Percentiles rank a stretch among this genome's conserved stretches.
Conservation (phyloP, 2,888 invertebrate species). For the Patella pellucida region DNA sequence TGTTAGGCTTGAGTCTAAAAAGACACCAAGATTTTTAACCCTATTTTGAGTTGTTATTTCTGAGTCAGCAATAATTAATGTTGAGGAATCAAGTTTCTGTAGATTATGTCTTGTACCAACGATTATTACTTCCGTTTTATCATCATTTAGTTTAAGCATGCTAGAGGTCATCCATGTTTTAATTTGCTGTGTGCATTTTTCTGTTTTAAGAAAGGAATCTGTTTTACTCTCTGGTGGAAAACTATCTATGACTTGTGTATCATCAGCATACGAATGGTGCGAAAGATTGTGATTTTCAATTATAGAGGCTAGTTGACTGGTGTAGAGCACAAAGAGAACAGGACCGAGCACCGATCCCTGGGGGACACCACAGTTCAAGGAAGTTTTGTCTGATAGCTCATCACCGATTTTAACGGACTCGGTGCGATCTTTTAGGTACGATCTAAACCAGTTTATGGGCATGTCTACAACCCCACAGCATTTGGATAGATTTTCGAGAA, state of each 20-base stretch:
- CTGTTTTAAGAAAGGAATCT: constrained; percentile 16
- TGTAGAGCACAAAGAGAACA: too few species aligned
- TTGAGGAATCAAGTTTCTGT: background rate
- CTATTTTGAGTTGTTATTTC: background rate
- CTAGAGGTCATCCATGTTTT: constrained; percentile 27
- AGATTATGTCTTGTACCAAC: background rate
- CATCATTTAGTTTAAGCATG: constrained; percentile 27
- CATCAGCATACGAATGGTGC: too few species aligned
- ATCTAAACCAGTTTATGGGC: too few species aligned
- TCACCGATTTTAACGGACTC: too few species aligned
- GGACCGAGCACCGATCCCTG: too few species aligned
- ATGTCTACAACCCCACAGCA: constrained; percentile 21
- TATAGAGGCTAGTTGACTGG: too few species aligned
- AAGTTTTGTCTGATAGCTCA: too few species aligned
- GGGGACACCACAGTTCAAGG: too few species aligned
- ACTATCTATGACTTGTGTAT: too few species aligned
- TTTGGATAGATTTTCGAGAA: constrained; percentile 21
- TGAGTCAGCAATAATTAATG: background rate
- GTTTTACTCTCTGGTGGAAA: too few species aligned
- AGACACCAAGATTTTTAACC: constrained; percentile 27
- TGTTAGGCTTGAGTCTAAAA: constrained; percentile 20
- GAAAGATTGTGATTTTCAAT: too few species aligned
- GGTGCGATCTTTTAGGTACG: too few species aligned
- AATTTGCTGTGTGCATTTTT: constrained; percentile 32
- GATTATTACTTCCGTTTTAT: constrained; percentile 23